Conservation (phyloP, 2,888 invertebrate genomes). For the Ormyrus rosae region DNA sequence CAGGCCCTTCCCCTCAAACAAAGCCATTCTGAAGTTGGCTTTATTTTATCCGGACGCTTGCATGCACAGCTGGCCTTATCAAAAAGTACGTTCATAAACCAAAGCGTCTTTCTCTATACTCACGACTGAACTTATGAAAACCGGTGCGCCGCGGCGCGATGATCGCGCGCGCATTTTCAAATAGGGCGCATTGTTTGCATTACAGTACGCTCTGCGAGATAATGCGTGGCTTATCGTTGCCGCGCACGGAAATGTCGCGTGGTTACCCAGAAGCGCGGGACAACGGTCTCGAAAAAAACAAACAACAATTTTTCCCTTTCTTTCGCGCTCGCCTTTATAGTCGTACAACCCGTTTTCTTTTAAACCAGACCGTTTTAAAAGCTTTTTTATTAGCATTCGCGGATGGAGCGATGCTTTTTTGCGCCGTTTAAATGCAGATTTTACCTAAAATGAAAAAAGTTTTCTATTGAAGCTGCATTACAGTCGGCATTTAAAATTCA, state of each 20-base stretch:
- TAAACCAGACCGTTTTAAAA: constrained; percentile 25
- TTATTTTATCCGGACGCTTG: neutral
- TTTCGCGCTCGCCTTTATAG: neutral
- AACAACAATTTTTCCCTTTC: constrained; percentile 15
- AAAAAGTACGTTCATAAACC: neutral
- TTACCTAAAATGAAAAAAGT: constrained; percentile 28
- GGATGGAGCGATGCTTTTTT: neutral
- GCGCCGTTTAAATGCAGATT: constrained; percentile 37
- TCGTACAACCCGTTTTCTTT: constrained; percentile 30
- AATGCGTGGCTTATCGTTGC: constrained; percentile 37
- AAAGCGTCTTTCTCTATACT: neutral
- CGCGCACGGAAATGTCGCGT: constrained; percentile 32
- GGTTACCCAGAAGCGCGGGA: neutral
- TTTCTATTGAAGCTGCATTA: constrained; percentile 3
- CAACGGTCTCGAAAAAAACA: neutral
- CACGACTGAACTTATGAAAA: constrained; percentile 25
- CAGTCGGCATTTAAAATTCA: neutral
- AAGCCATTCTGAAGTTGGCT: neutral
- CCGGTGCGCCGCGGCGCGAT: neutral
- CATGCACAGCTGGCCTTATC: constrained; percentile 31
- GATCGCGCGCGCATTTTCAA: constrained; percentile 23
- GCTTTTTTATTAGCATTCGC: constrained; percentile 25
- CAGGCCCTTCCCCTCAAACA: too few species aligned
- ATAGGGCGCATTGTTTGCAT: constrained; percentile 45
- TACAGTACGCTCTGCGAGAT: constrained; percentile 29